Evolutionary conservation across 2,888 invertebrate species (phyloP).

Genomic region (Epinotia bilunana): DNA sequence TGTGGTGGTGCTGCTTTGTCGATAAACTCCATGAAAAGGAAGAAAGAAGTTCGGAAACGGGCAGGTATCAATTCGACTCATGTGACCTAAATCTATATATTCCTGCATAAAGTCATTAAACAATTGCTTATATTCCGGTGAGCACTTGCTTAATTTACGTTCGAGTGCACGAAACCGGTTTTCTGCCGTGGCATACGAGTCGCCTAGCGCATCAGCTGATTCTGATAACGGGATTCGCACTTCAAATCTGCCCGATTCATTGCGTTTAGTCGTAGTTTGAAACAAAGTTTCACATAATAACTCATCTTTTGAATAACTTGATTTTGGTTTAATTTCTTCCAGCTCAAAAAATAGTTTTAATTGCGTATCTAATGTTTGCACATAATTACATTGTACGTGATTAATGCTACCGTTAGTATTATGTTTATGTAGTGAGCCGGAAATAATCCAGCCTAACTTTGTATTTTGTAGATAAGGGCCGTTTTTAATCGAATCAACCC

Average conservation of each 20-base stretch:
- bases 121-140: constrained; percentile 38
- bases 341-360: too few relatives aligned
- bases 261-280: constrained; percentile 44
- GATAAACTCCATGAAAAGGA: constrained; percentile 47
- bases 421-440: too few relatives aligned
- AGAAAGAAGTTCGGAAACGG: constrained; percentile 44
- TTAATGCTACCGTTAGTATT: too few relatives aligned
- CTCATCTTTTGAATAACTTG: constrained; percentile 9
- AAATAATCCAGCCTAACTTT: background rate
- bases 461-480: constrained; percentile 13
- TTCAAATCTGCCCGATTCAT: constrained; percentile 45
- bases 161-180: constrained; percentile 46
- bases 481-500: constrained; percentile 10
- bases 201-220: constrained; percentile 45
- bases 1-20: constrained; percentile 44
- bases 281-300: background rate
- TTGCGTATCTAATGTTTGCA: too few relatives aligned
- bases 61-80: constrained; percentile 44
- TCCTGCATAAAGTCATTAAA: constrained; percentile 30
- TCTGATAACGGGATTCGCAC: constrained; percentile 47
- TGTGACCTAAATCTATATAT: constrained; percentile 42
- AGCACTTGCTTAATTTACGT: constrained; percentile 42
- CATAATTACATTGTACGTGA: too few relatives aligned
- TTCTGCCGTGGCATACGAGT: constrained; percentile 43
- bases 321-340: background rate